These are phyloP conservation scores for Leucozona laternaria DNA, from an alignment of 2,888 invertebrate species.

Conservation along the genomic window DNA sequence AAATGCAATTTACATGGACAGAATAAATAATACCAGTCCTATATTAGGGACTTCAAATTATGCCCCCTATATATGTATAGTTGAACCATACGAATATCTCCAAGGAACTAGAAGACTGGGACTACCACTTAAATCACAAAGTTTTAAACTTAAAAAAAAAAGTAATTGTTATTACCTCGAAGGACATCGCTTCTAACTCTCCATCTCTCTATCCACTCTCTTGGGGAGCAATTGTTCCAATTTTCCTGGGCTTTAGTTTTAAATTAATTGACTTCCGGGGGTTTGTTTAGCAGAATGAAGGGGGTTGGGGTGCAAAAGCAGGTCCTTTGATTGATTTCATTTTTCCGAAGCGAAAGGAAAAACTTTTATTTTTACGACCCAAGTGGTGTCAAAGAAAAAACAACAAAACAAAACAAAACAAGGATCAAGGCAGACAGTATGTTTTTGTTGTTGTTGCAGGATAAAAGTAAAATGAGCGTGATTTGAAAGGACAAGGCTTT, in stretches of 20 bases:
- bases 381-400: constrained; percentile 23
- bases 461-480: constrained; percentile 54
- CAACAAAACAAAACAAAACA: constrained; percentile 33
- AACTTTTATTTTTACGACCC: constrained; percentile 38
- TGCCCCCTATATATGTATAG: not conserved
- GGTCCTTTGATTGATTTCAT: constrained; percentile 61
- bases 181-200: not conserved
- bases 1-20: constrained; percentile 41
- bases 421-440: constrained; percentile 22
- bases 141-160: constrained; percentile 42
- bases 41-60: constrained; percentile 28
- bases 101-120: not conserved
- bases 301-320: not conserved
- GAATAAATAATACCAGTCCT: constrained; percentile 27
- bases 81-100: constrained; percentile 1
- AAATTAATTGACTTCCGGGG: constrained; percentile 68
- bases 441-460: constrained; percentile 3
- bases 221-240: constrained; percentile 50
- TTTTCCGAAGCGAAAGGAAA: constrained; percentile 20
- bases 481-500: constrained; percentile 62
- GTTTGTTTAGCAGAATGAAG: not conserved
- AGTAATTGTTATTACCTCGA: constrained; percentile 35
- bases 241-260: constrained; percentile 62
- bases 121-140: constrained; percentile 42
- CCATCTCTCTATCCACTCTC: not conserved